These are phyloP conservation scores for Ophion obscuratus DNA, from an alignment of 2,888 invertebrate genomes.

Conservation along the genomic window DNA sequence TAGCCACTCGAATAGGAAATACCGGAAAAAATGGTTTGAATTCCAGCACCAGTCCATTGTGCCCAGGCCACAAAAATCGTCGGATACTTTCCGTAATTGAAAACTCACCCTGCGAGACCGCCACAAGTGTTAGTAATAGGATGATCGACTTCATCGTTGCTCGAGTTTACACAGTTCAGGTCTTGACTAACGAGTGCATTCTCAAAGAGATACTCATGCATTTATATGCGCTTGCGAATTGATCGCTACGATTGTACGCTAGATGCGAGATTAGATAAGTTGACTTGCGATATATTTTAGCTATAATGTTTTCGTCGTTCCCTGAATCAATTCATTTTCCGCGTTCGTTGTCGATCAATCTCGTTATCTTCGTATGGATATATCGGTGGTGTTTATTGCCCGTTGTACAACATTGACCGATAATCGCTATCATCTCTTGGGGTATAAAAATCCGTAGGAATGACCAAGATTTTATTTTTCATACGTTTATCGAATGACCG, in stretches of 20 bases:
- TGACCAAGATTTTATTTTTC: neutral
- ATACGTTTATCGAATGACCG: neutral
- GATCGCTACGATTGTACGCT: neutral
- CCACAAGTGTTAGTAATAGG: slow-evolving; percentile 45
- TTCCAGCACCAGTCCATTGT: neutral
- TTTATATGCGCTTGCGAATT: neutral
- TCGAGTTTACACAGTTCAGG: neutral
- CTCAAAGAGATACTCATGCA: neutral
- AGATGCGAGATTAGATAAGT: neutral
- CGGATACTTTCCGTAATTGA: neutral
- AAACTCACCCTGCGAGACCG: slow-evolving; percentile 52
- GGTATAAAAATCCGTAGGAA: neutral
- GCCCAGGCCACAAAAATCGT: neutral
- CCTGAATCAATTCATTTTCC: neutral
- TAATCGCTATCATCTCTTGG: neutral
- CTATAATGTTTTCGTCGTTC: neutral
- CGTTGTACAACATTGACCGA: neutral
- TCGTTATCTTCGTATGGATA: neutral
- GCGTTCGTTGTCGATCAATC: neutral
- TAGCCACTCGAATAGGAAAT: neutral
- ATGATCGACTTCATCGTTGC: slow-evolving; percentile 58
- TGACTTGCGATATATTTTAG: neutral
- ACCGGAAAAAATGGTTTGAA: neutral
- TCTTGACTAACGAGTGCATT: neutral
- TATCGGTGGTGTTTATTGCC: neutral